Evolutionary conservation across 1,140 invertebrate species (phyloP).

Genomic region (Drosophila tsacasi): DNA sequence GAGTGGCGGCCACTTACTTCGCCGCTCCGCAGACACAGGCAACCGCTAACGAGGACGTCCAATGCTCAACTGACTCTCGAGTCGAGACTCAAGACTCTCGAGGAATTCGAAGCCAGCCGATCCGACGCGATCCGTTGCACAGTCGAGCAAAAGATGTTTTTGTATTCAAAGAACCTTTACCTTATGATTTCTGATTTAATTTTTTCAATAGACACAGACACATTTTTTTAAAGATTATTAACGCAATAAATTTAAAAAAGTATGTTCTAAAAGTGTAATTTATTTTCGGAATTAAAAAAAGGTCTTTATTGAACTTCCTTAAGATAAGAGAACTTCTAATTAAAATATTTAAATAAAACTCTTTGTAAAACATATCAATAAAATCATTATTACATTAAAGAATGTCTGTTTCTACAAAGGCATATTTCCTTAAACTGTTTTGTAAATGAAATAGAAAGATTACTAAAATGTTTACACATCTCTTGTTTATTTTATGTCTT

Average conservation of each 20-base stretch:
- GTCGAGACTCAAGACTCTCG: constrained; percentile 40
- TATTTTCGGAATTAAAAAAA: too few relatives aligned
- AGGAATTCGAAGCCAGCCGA: constrained; percentile 53
- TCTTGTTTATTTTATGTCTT: not conserved
- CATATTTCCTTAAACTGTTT: not conserved
- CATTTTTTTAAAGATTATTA: not conserved
- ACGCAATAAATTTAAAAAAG: too few relatives aligned
- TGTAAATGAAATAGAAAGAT: not conserved
- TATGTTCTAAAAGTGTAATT: too few relatives aligned
- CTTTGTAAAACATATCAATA: too few relatives aligned
- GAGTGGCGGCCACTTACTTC: constrained; percentile 64
- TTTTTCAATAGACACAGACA: not conserved
- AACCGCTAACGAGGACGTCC: constrained; percentile 84
- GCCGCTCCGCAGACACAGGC: constrained; percentile 71
- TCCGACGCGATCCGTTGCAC: constrained; percentile 21
- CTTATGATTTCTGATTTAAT: not conserved
- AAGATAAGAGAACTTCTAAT: too few relatives aligned
- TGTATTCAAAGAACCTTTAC: too few relatives aligned
- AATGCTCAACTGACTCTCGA: constrained; percentile 73
- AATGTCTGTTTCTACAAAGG: too few relatives aligned
- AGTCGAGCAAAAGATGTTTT: constrained; percentile 6
- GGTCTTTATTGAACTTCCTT: too few relatives aligned
- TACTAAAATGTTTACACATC: too few relatives aligned
- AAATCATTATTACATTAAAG: too few relatives aligned
- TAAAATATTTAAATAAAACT: too few relatives aligned